Conservation (phyloP, 2,888 invertebrate species). For the Andrena praecox region DNA sequence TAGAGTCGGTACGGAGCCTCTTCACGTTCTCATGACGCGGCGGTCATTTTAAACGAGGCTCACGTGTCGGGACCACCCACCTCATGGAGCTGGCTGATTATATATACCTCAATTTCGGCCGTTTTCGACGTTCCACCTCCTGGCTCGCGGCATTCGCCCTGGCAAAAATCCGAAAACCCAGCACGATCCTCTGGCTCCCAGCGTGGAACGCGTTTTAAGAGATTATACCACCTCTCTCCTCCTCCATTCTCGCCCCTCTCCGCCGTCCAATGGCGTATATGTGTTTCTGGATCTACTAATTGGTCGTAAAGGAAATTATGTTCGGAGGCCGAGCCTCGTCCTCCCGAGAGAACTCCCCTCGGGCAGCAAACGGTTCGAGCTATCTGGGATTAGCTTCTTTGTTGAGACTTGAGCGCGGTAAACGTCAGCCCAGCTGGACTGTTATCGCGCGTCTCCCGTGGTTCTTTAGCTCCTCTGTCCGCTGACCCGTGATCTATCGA, state of each 20-base stretch:
- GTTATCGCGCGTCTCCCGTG: neutral
- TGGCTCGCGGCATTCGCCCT: conserved; percentile 47
- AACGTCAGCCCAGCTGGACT: neutral
- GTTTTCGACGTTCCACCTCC: conserved; percentile 59
- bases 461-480: neutral
- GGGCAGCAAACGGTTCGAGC: conserved; percentile 21
- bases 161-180: conserved; percentile 54
- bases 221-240: conserved; percentile 19
- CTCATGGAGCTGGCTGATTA: conserved; percentile 71
- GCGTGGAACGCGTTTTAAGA: conserved; percentile 47
- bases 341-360: conserved; percentile 39
- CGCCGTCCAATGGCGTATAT: conserved; percentile 59
- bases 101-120: conserved; percentile 63
- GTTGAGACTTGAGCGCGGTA: conserved; percentile 48
- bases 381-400: conserved; percentile 55
- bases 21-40: conserved; percentile 79
- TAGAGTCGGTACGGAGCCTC: conserved; percentile 55
- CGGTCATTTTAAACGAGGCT: conserved; percentile 80
- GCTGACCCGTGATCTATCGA: neutral
- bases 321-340: conserved; percentile 50
- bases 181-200: conserved; percentile 33
- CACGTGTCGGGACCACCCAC: conserved; percentile 78
- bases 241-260: neutral
- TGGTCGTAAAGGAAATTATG: conserved; percentile 78
- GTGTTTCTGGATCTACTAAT: conserved; percentile 78